Evolutionary conservation across 2,113 vertebrate species (phyloP).

Genomic region (Salminus brasiliensis): DNA sequence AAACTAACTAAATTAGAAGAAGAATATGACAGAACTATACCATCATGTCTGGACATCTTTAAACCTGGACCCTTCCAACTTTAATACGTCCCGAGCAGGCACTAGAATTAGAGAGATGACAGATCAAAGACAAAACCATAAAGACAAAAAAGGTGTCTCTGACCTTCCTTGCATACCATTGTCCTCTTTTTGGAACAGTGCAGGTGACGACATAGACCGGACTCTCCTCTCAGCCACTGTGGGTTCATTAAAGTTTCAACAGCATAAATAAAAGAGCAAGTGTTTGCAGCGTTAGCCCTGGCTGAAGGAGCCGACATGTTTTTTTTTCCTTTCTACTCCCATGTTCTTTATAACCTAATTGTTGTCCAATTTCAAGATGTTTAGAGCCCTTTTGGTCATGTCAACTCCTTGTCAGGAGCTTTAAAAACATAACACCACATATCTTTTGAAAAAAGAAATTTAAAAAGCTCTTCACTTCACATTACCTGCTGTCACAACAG

Average conservation of each 20-base stretch:
- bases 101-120: conserved; percentile 7
- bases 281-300: neutral
- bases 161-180: neutral
- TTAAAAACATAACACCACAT: no score
- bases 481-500: neutral
- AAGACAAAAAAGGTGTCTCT: neutral
- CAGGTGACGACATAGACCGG: neutral
- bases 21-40: neutral
- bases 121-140: conserved; percentile 14
- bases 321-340: neutral
- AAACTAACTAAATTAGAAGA: neutral
- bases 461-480: neutral
- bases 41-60: neutral
- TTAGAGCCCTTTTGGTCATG: conserved; percentile 5
- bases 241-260: conserved; percentile 16
- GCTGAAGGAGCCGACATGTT: neutral
- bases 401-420: no score
- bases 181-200: neutral
- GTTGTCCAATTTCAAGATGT: neutral
- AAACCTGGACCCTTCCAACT: neutral
- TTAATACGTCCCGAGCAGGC: neutral
- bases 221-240: neutral
- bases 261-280: conserved; percentile 20
- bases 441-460: no score
- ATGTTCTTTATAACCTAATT: neutral